Evolutionary conservation across 2,888 invertebrate genomes (phyloP).

Genomic region (Dynastes hyllus): DNA sequence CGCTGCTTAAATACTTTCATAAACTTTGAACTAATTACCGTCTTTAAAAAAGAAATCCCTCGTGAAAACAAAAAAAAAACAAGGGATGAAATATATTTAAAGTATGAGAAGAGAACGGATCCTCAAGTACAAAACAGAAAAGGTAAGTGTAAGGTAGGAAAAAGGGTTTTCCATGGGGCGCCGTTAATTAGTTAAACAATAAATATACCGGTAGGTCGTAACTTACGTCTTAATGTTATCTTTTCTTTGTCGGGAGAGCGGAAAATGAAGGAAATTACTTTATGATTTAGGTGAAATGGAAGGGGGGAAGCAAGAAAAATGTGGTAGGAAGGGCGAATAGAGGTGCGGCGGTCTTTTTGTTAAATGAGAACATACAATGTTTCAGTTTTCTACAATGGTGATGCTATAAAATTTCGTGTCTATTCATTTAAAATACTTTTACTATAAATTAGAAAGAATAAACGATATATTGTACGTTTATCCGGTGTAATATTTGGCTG

Average conservation of each 20-base stretch:
- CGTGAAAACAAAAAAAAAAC: conserved; percentile 17
- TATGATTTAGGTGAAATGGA: conserved; percentile 31
- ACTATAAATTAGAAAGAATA: too few species aligned
- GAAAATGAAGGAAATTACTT: conserved; percentile 45
- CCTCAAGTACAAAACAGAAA: neutral
- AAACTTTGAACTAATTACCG: conserved; percentile 43
- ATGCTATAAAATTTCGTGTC: too few species aligned
- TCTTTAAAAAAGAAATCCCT: conserved; percentile 34
- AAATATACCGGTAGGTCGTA: conserved; percentile 31
- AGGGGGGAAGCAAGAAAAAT: neutral
- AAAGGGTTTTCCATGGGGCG: conserved; percentile 33
- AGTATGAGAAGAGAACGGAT: neutral
- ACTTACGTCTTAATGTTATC: conserved; percentile 42
- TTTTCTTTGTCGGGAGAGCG: conserved; percentile 19
- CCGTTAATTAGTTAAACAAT: conserved; percentile 41
- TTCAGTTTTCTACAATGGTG: too few species aligned
- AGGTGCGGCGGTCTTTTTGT: neutral
- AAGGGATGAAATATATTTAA: neutral
- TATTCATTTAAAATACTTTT: too few species aligned
- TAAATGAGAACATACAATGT: too few species aligned
- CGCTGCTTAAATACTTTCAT: conserved; percentile 35
- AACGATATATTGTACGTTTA: too few species aligned
- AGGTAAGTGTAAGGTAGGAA: neutral
- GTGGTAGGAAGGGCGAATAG: neutral
- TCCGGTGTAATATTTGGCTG: too few species aligned